phyloP scores from a whole-genome alignment of 2,797 vertebrate species.

The Tarsius wallacei region DNA sequence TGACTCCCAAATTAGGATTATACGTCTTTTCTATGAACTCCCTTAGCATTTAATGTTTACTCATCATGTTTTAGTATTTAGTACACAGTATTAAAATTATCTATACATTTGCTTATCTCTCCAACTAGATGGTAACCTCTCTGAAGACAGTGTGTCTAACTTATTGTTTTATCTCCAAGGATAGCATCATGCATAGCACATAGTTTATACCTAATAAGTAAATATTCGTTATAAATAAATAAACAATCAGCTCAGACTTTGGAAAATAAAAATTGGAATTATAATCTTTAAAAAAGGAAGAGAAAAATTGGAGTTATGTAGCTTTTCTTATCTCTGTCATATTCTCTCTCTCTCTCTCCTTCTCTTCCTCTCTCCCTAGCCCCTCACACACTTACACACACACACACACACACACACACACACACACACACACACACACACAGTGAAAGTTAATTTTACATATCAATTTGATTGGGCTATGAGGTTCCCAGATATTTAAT shows the following conservation, averaged over 20 bases:
- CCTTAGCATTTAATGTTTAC: not conserved
- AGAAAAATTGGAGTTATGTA: not conserved
- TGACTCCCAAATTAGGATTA: not conserved
- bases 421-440: not conserved
- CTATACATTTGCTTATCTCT: not conserved
- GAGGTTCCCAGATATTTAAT: not conserved
- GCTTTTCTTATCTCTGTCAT: not conserved
- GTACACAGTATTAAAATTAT: not conserved
- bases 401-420: not conserved
- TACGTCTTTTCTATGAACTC: not conserved
- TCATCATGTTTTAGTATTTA: constrained; percentile 37
- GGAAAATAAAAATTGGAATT: not conserved
- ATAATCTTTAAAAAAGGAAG: not conserved
- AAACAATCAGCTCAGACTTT: not conserved
- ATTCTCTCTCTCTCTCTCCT: not conserved
- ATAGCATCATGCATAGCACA: not conserved
- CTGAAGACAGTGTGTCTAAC: not conserved
- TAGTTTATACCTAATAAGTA: not conserved
- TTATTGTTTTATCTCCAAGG: not conserved
- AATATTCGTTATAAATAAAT: not conserved
- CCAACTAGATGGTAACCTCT: not conserved
- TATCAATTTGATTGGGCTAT: not conserved
- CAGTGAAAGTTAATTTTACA: not conserved
- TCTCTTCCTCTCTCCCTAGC: not conserved
- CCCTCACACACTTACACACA: not conserved